phyloP scores from a whole-genome alignment of 92 coral and sea anemone species.

The Micromussa lordhowensis region DNA sequence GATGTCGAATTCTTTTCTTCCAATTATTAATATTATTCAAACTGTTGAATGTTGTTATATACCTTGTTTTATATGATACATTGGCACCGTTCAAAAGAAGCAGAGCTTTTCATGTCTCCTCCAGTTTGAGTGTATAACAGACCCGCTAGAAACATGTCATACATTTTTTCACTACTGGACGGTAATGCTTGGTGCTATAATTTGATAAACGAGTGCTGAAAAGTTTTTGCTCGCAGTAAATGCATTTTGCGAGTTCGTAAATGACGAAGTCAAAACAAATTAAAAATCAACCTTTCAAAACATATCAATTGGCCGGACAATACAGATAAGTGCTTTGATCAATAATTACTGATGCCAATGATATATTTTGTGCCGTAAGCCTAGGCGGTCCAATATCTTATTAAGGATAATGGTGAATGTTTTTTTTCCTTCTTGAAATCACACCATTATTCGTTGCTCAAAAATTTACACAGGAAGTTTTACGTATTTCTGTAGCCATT shows the following conservation, averaged over 20 bases:
- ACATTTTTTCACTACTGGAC: too few species aligned
- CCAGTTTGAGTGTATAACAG: neutral
- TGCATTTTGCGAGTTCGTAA: neutral
- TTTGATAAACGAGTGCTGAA: neutral
- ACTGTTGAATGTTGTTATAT: too few species aligned
- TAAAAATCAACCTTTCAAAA: neutral
- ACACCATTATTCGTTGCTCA: constrained; percentile 1
- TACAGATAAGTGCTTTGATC: neutral
- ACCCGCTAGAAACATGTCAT: neutral
- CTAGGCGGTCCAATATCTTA: neutral
- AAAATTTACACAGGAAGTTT: neutral
- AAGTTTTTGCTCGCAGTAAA: neutral
- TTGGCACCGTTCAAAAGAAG: too few species aligned
- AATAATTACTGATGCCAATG: neutral
- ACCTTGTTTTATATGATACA: too few species aligned
- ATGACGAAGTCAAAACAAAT: neutral
- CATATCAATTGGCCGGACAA: neutral
- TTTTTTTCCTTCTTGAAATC: constrained; percentile 2
- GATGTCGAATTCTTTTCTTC: too few species aligned
- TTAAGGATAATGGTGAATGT: neutral
- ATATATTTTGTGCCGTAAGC: neutral
- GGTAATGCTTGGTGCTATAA: neutral
- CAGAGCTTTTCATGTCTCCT: neutral
- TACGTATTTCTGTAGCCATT: neutral
- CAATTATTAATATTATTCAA: too few species aligned